These are phyloP conservation scores for Eulemur rubriventer DNA, from an alignment of 2,797 vertebrate genomes.

Conservation along the genomic window DNA sequence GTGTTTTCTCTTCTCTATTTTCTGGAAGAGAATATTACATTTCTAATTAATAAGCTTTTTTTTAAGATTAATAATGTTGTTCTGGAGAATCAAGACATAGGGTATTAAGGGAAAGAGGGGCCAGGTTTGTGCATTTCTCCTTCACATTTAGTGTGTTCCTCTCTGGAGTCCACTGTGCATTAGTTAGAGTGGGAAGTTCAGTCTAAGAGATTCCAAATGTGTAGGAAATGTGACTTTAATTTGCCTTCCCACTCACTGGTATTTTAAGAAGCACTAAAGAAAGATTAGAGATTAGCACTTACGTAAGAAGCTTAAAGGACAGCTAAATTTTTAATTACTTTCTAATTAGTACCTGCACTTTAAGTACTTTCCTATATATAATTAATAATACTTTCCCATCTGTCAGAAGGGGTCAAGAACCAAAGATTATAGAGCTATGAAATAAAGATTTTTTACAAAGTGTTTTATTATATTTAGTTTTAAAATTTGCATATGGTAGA, in stretches of 20 bases:
- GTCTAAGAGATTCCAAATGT: not conserved
- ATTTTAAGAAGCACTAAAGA: conserved; percentile 73
- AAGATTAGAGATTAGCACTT: conserved; percentile 76
- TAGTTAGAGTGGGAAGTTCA: not conserved
- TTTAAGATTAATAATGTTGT: not conserved
- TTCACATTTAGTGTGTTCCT: not conserved
- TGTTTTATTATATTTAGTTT: not conserved
- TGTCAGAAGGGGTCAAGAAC: not conserved
- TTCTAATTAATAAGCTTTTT: not conserved
- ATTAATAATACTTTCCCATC: conserved; percentile 36
- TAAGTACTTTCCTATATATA: not conserved
- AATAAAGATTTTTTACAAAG: not conserved
- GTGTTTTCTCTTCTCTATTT: not conserved
- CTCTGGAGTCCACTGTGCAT: not conserved
- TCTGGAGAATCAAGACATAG: not conserved
- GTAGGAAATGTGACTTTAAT: not conserved
- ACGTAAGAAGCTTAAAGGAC: conserved; percentile 78
- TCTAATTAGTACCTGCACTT: conserved; percentile 73
- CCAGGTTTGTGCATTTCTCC: not conserved
- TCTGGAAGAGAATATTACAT: not conserved
- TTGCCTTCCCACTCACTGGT: conserved; percentile 27
- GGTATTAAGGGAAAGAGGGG: not conserved
- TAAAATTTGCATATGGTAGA: not conserved
- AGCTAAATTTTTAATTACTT: conserved; percentile 76
- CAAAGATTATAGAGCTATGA: not conserved